These are phyloP conservation scores for Neogobius melanostomus DNA, from an alignment of 2,113 vertebrate species.

Conservation along the genomic window DNA sequence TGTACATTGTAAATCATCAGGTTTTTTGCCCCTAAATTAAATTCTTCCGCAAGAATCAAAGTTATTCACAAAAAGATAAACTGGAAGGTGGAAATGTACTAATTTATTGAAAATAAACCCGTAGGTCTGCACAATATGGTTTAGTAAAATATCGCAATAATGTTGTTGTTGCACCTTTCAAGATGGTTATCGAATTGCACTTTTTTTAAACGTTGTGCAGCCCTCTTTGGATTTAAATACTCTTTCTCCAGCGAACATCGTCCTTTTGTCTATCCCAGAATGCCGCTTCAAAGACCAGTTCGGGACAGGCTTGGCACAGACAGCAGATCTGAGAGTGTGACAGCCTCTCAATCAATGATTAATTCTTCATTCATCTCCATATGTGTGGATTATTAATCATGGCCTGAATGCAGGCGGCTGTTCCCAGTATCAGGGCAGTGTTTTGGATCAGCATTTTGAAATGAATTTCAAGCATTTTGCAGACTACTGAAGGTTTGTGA, in stretches of 20 bases:
- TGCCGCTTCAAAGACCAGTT: conserved; percentile 23
- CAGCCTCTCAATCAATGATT: conserved; percentile 57
- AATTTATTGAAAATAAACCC: too few relatives aligned
- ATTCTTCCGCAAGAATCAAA: too few relatives aligned
- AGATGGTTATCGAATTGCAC: too few relatives aligned
- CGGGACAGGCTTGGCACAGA: conserved; percentile 32
- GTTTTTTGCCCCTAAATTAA: too few relatives aligned
- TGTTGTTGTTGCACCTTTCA: too few relatives aligned
- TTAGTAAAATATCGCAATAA: too few relatives aligned
- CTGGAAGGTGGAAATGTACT: too few relatives aligned
- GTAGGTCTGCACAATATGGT: too few relatives aligned
- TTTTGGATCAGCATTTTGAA: conserved; percentile 43
- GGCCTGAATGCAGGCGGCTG: conserved; percentile 49
- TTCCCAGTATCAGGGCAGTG: conserved; percentile 27
- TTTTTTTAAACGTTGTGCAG: too few relatives aligned
- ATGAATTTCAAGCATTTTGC: conserved; percentile 28
- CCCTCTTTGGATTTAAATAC: too few relatives aligned
- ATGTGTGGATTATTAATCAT: conserved; percentile 76
- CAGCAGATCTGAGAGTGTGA: conserved; percentile 34
- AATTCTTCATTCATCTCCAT: conserved; percentile 66
- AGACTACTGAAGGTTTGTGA: conserved; percentile 20
- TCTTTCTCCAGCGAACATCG: conserved; percentile 13
- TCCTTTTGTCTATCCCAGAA: conserved; percentile 10
- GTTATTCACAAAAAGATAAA: too few relatives aligned
- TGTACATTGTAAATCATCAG: too few relatives aligned